These are phyloP conservation scores for Scrobipalpa atriplicella DNA, from an alignment of 2,888 invertebrate species.

Conservation along the genomic window DNA sequence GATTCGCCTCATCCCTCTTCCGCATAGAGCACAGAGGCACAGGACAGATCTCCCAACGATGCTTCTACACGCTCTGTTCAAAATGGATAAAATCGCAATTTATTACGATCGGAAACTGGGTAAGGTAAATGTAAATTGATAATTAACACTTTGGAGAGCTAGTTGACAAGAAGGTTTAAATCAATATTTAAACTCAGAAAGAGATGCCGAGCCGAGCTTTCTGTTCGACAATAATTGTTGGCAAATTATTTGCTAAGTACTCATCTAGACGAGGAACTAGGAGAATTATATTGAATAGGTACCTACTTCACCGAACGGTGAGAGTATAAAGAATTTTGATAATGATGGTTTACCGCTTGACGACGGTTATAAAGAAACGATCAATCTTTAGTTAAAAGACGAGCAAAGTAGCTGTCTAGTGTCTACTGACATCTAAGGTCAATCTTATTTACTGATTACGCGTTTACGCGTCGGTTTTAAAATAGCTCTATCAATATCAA, in stretches of 20 bases:
- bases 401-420: neutral
- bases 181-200: neutral
- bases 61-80: neutral
- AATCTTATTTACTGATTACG: neutral
- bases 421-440: conserved; percentile 21
- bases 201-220: too few relatives aligned
- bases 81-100: neutral
- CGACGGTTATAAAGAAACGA: conserved; percentile 22
- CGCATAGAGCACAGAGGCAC: conserved; percentile 27
- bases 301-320: neutral
- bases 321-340: neutral
- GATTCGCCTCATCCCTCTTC: conserved; percentile 23
- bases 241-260: too few relatives aligned
- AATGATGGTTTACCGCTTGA: neutral
- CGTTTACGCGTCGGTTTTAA: too few relatives aligned
- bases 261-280: too few relatives aligned
- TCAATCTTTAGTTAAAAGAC: conserved; percentile 19
- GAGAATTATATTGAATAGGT: too few relatives aligned
- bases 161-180: neutral
- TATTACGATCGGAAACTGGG: neutral
- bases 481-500: too few relatives aligned
- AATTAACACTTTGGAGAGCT: neutral
- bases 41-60: neutral
- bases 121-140: neutral
- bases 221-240: too few relatives aligned